Evolutionary conservation across 2,797 vertebrate genomes (phyloP), one percentile per base, ranked within the genome.

Genomic region (Pseudotriccus pelzelni): DNA sequence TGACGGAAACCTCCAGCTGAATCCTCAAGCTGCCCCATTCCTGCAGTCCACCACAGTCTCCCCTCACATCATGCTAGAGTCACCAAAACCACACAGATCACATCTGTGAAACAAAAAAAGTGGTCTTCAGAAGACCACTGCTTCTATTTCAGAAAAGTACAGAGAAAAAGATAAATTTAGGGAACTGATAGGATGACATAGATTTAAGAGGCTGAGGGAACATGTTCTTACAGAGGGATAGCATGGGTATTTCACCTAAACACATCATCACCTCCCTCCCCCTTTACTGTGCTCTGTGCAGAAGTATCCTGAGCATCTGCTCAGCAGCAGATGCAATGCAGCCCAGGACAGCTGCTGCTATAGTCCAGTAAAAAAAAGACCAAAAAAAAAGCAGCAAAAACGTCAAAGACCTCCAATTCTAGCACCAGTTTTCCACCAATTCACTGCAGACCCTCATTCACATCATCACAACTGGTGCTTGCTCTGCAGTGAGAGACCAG

Each of bases 391-490:
- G 7, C 6, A 55, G 17, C 2, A 39, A 62, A 49, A 19, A 9
- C n/a, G 34, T 23, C 50, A 5, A 17, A 76, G 43, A 50, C 12
- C 25, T 84, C 63, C 34, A 43, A 12, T 41, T 74, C 32, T 62
- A 73, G 43, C n/a, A 66, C 25, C 32, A 67, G 9, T n/a, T 87
- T 83, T 80, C 68, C 28, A 74, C 5, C 55, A 72, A 5, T 46
- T 81, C 50, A 43, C 60, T 36, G 44, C 60, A 80, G 37, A 73
- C 5, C 39, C 9, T 34, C 43, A 86, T 39, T 69, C 20, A 58
- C 2, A 3, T 34, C 50, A 55, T 39, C n/a, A 52, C 0, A 0
- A 14, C 20, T 37, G 67, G 36, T 12, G 2, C 27, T 37, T 23
- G 30, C 27, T 59, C n/a, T 53, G 44, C 34, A 46, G 25, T 10